Conservation (phyloP, 2,888 invertebrate genomes). For the Chymomyza fuscimana region DNA sequence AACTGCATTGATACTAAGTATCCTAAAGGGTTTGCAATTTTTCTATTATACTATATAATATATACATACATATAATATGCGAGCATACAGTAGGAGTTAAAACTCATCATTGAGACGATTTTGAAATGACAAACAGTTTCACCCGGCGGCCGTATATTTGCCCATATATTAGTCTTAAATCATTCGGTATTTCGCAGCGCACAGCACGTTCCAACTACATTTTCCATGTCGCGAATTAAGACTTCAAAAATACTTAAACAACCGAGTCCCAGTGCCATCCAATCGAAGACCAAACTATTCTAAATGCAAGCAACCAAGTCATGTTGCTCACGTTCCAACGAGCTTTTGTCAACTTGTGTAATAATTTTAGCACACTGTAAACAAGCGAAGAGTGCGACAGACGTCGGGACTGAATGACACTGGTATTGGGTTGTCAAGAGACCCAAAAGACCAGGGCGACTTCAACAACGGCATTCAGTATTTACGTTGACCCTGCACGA, state of each 20-base stretch:
- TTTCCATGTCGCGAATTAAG: slow-evolving; percentile 74
- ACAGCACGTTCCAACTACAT: slow-evolving; percentile 69
- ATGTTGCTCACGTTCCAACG: slow-evolving; percentile 78
- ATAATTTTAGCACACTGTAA: slow-evolving; percentile 78
- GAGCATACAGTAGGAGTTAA: too few species aligned
- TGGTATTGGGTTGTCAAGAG: not conserved
- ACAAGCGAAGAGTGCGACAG: slow-evolving; percentile 61
- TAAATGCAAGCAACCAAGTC: slow-evolving; percentile 61
- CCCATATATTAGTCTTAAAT: not conserved
- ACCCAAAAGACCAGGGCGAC: slow-evolving; percentile 33
- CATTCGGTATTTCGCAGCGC: not conserved
- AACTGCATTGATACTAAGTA: not conserved
- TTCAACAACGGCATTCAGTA: slow-evolving; percentile 42
- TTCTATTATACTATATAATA: too few species aligned
- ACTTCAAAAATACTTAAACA: slow-evolving; percentile 50
- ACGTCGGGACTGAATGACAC: slow-evolving; percentile 6
- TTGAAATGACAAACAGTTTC: not conserved
- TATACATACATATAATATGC: too few species aligned
- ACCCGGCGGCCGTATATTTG: too few species aligned
- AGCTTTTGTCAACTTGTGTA: slow-evolving; percentile 78
- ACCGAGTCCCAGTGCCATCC: not conserved
- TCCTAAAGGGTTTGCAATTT: too few species aligned
- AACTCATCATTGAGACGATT: too few species aligned
- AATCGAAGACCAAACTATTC: slow-evolving; percentile 16
- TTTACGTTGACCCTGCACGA: slow-evolving; percentile 77